Evolutionary conservation across 2,797 vertebrate species (phyloP).

Genomic region (Halcyon chelicuti): DNA sequence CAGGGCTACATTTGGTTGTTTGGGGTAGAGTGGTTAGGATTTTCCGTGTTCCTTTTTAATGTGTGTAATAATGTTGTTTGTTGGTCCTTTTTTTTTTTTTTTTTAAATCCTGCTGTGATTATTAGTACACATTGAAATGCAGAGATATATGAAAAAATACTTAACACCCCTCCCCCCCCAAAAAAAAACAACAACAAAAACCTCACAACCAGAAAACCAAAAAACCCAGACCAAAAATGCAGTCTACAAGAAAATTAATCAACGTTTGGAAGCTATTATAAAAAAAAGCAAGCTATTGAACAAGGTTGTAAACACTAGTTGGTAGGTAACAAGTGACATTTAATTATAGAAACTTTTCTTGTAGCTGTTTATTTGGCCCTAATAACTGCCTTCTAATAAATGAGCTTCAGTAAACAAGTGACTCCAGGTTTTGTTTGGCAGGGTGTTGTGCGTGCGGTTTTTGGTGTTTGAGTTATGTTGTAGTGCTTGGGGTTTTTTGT

Average conservation of each 20-base stretch:
- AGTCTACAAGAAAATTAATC: not conserved
- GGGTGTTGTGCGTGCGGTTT: rapidly evolving
- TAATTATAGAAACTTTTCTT: not conserved
- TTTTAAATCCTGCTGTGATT: not conserved
- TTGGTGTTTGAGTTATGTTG: not conserved
- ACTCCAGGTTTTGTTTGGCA: not conserved
- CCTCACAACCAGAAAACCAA: not conserved
- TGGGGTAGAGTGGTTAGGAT: not conserved
- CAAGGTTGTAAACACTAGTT: not conserved
- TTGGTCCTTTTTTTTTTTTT: not conserved
- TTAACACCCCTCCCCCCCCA: not conserved
- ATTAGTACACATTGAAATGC: not conserved
- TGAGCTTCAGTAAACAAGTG: not conserved
- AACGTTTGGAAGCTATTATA: not conserved
- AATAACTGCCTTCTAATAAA: not conserved
- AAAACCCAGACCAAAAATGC: rapidly evolving
- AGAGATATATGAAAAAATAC: not conserved
- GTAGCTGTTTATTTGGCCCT: not conserved
- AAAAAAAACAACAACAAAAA: not conserved
- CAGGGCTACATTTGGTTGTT: not conserved
- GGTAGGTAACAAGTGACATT: not conserved
- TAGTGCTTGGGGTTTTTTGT: not conserved
- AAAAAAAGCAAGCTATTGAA: not conserved
- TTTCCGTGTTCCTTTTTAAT: not conserved
- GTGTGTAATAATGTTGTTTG: not conserved